Percentiles rank a stretch among this genome's conserved stretches.
Conservation (phyloP, 2,113 vertebrate species). For the Diglossa brunneiventris region DNA sequence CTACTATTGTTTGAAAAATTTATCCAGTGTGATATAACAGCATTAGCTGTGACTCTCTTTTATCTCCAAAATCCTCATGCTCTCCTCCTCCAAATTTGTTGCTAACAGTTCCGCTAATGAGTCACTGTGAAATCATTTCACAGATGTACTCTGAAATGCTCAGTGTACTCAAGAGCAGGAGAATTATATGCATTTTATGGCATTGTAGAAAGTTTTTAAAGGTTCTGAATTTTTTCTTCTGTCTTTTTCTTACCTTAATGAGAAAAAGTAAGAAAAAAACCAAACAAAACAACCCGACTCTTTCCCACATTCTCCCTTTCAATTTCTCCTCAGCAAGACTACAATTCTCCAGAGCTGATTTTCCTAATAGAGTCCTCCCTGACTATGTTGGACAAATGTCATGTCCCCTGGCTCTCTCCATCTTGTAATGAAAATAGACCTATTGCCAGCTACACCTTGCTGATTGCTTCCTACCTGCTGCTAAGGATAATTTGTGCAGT, state of each 20-base stretch:
- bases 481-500: conserved; percentile 69
- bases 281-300: neutral
- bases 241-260: neutral
- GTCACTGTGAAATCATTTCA: neutral
- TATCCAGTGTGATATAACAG: neutral
- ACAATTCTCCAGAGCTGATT: conserved; percentile 3
- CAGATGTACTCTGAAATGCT: neutral
- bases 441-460: conserved; percentile 57
- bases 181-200: neutral
- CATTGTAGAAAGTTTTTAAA: neutral
- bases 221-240: neutral
- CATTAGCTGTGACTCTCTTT: neutral
- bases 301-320: neutral
- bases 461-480: conserved; percentile 70
- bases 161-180: neutral
- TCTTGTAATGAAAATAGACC: conserved; percentile 63
- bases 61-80: neutral
- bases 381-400: conserved; percentile 59
- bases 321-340: neutral
- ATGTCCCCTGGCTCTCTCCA: conserved; percentile 43
- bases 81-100: neutral
- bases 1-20: neutral
- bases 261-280: neutral
- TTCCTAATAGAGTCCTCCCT: conserved; percentile 29
- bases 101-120: neutral